phyloP scores from a whole-genome alignment of 2,113 vertebrate species.

The Oryzias woworae region DNA sequence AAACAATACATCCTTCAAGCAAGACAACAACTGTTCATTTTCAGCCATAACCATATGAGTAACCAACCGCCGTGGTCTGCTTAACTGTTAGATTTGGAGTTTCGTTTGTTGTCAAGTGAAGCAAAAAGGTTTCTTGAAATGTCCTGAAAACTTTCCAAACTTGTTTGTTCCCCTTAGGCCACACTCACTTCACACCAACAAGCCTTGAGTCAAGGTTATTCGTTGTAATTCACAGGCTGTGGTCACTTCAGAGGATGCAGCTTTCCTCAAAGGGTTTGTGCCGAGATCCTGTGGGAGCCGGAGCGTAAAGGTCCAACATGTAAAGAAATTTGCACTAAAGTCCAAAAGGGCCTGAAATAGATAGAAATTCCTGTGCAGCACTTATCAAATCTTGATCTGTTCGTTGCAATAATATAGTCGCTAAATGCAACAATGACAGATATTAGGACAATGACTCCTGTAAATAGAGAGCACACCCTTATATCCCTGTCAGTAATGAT shows the following conservation, averaged over 20 bases:
- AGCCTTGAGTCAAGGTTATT: conserved; percentile 12
- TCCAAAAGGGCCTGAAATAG: conserved; percentile 19
- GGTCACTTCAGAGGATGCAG: conserved; percentile 21
- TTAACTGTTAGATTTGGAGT: background rate
- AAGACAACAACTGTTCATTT: conserved; percentile 2
- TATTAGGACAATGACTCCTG: conserved; percentile 12
- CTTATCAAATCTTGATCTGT: conserved; percentile 12
- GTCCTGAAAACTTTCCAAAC: background rate
- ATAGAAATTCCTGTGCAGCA: background rate
- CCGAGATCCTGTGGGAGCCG: conserved; percentile 3
- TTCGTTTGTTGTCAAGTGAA: conserved; percentile 2
- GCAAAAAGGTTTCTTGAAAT: background rate
- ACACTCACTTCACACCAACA: too few species aligned
- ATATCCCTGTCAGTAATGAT: background rate
- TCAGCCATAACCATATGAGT: background rate
- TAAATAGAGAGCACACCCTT: background rate
- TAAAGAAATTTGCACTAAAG: conserved; percentile 28
- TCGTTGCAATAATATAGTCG: conserved; percentile 19
- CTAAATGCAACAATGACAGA: conserved; percentile 16
- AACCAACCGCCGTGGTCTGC: background rate
- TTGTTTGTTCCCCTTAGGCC: too few species aligned
- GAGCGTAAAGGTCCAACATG: conserved; percentile 25
- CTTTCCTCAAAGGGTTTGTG: conserved; percentile 9
- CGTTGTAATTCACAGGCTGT: conserved; percentile 23
- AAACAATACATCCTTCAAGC: conserved; percentile 17